A percentile compares a stretch with the other conserved stretches of the same genome.
These are phyloP conservation scores for Eremophila alpestris DNA, from an alignment of 2,797 vertebrate genomes.

Conservation along the genomic window DNA sequence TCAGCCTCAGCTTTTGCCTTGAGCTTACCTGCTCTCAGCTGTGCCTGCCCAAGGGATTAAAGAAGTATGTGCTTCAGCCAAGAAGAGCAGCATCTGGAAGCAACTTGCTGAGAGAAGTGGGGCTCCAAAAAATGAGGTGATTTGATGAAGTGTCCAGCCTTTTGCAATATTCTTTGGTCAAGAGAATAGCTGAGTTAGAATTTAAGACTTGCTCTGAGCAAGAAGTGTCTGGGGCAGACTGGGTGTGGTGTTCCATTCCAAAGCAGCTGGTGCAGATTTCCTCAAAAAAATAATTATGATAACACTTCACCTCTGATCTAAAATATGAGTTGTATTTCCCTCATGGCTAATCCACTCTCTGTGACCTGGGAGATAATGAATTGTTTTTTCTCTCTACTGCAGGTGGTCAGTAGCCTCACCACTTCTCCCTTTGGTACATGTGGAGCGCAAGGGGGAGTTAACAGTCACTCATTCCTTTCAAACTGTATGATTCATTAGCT, in stretches of 20 bases:
- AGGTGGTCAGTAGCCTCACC: slow-evolving; percentile 5
- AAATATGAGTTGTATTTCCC: not conserved
- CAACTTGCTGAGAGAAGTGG: not conserved
- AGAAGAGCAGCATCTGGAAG: not conserved
- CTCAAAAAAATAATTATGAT: not conserved
- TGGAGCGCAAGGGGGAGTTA: not conserved
- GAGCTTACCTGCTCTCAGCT: not conserved
- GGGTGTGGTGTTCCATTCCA: not conserved
- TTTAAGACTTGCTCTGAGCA: not conserved
- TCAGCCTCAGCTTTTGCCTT: not conserved
- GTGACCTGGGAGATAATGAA: slow-evolving; percentile 5
- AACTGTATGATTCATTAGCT: slow-evolving; percentile 12
- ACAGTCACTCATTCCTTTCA: not conserved
- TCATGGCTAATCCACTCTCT: not conserved
- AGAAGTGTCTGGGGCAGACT: not conserved
- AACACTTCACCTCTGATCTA: not conserved
- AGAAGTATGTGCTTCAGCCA: not conserved
- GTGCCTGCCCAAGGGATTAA: not conserved
- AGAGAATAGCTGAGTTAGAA: not conserved
- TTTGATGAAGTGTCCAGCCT: not conserved
- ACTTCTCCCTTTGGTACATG: not conserved
- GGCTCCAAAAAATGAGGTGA: not conserved
- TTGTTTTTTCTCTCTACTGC: not conserved
- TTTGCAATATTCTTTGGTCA: not conserved
- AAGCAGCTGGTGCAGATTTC: not conserved